phyloP scores from a whole-genome alignment of 2,113 vertebrate species.

The Sinocyclocheilus rhinocerous region DNA sequence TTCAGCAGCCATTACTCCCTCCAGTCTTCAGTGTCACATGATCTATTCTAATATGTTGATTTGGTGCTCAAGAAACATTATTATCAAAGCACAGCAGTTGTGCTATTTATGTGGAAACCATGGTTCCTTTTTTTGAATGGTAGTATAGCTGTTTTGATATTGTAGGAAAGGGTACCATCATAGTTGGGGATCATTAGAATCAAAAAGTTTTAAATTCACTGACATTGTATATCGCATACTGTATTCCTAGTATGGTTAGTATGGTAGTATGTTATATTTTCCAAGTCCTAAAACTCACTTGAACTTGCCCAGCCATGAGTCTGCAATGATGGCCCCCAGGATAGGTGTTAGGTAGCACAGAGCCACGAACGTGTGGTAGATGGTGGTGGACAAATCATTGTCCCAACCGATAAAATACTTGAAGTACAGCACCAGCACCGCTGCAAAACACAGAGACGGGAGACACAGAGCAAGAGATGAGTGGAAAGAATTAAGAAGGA shows the following conservation, averaged over 20 bases:
- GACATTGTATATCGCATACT: too few species aligned
- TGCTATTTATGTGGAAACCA: too few species aligned
- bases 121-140: too few species aligned
- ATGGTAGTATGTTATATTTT: background rate
- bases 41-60: too few species aligned
- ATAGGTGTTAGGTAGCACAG: conserved; percentile 93
- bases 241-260: background rate
- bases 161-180: too few species aligned
- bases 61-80: too few species aligned
- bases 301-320: conserved; percentile 97
- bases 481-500: background rate
- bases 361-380: conserved; percentile 94
- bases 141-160: too few species aligned
- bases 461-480: background rate
- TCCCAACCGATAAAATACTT: conserved; percentile 86
- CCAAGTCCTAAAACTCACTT: conserved; percentile 78
- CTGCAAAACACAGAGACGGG: conserved; percentile 67
- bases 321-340: conserved; percentile 89
- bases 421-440: conserved; percentile 92
- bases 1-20: too few species aligned
- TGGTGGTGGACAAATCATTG: conserved; percentile 83
- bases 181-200: too few species aligned
- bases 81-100: too few species aligned
- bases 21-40: too few species aligned
- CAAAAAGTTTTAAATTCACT: too few species aligned